Base-by-base conservation (phyloP, 53 echinoderm and acorn worm genomes). In the Holothuria leucospilota region DNA sequence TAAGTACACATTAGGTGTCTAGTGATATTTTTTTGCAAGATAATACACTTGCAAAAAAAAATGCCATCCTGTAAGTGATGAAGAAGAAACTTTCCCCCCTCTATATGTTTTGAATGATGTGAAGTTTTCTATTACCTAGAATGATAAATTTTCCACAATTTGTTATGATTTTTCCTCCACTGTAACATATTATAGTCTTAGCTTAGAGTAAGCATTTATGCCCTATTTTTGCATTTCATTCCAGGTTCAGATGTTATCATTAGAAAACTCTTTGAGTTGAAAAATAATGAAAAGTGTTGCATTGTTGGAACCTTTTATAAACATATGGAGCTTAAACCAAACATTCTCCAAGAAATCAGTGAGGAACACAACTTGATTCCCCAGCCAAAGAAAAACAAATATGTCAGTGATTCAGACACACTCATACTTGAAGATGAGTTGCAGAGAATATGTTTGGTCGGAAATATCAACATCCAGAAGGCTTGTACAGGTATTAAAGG, bases 361-460 rank as follows among this genome's bases (percentile, higher is more conserved):
- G 89, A 98, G 84, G 93, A 98, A 93, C 92, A 91, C n/a, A 98
- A 98, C 75, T 53, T 98, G 39, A 94, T 93, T 0, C 99, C 99
- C 13, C 95, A 99, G 70, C 95, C 99, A 4, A 51, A 62, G 20
- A 95, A 95, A 82, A 90, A 94, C 20, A 93, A 92, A 68, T 99
- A 94, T 67, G 86, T 80, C 34, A 86, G 90, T 18, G 95, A 99
- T 56, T 86, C 92, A 20, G 99, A 99, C 82, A 87, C 88, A 24
- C 92, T 99, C 10, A 93, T 99, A 23, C 84, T 99, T 24, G 99
- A 99, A 74, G 99, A 99, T 87, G 99, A 99, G 62, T 82, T 99
- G 27, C 99, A 99, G 88, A 92, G 99, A 69, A 95, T 99, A 20
- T 65, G 81, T 24, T 63, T 99, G 29, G 87, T 93, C 14, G 99